Evolutionary conservation across 2,888 invertebrate species (phyloP), one percentile per base, ranked within the genome.

Genomic region (Cosmia trapezina): DNA sequence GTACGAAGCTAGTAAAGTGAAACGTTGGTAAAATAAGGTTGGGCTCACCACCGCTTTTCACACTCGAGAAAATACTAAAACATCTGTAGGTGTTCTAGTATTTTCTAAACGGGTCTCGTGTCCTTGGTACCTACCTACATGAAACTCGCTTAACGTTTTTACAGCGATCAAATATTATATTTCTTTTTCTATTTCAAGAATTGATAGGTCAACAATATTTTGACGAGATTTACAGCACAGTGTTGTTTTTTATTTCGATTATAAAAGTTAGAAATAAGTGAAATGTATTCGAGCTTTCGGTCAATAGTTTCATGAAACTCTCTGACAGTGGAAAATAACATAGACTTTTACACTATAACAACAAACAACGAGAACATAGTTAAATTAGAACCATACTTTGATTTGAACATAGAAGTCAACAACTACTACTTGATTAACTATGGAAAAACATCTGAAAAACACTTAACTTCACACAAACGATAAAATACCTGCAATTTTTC

Each of bases 401-500:
- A 47, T 33, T 62, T 47, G 8, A 63, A 33, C 8, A 33, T n/a
- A 33, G 28, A 47, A 33, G 7, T 47, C 19, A 14, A 33, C 3
- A 33, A n/a, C 4, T 17, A 43, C 22, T 17, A 6, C 7, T 9
- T 51, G 5, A 14, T n/a, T n/a, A 19, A 49, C 5, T 14, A 49
- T 33, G 8, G 8, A 49, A 49, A 37, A 33, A 57, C 0, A 9
- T 28, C 7, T 28, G 1, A 6, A 1, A 7, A 43, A 41, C 12
- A 45, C n/a, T 8, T 14, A 17, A 72, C 33, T 51, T 60, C 11
- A 5, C 1, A 51, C 0, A 4, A 43, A 28, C 54, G 61, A 47
- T 51, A 49, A 74, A 74, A 61, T 41, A 60, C 22, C 28, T 62
- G 28, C 56, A 75, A 61, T 56, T 74, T 65, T 51, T 17, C 56